Evolutionary conservation across 2,113 vertebrate genomes (phyloP), one percentile per base, ranked within the genome.

Genomic region (Gallinago media): DNA sequence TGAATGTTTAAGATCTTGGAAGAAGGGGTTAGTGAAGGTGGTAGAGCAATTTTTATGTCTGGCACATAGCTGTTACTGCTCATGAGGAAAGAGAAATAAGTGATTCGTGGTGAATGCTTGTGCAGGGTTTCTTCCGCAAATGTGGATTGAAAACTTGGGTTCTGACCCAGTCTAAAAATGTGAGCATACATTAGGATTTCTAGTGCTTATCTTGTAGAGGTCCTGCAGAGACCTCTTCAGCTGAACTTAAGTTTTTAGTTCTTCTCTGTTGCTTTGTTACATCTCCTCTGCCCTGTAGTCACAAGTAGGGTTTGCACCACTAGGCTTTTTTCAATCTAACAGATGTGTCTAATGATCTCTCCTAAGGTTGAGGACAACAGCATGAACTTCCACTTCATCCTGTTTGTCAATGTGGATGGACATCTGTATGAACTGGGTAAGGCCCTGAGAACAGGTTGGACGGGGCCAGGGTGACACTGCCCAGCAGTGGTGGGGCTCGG

Each of bases 321-420:
- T 68, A 61, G 6, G 15, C 25, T 38, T 6, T 32, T 15, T 42
- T 54, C 36, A 47, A 0, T 25, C 36, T 79, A 52, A 92, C 31
- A 38, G 3, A 32, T 58, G 1, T 62, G 40, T 72, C 29, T 81
- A 9, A 31, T 94, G 26, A 50, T 84, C 49, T 95, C 20, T 82
- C 65, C 44, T 72, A 96, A 99, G 99, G 98, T 98, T 62, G 99
- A 99, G 66, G 98, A 99, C 5, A 99, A 99, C 97, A 98, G 99
- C 32, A 94, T 99, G 95, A 99, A 99, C 96, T 99, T 99, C 93
- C 99, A 99, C 92, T 99, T 99, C 81, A 99, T 99, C 95, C 98
- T 99, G 54, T 99, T 99, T 93, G 98, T 98, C 94, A 99, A 98
- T 17, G 98, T 99, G 79, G 98, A 99, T 49, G 99, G 98, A 88